Evolutionary conservation across 1,140 invertebrate species (phyloP).

Genomic region (Delia radicum): DNA sequence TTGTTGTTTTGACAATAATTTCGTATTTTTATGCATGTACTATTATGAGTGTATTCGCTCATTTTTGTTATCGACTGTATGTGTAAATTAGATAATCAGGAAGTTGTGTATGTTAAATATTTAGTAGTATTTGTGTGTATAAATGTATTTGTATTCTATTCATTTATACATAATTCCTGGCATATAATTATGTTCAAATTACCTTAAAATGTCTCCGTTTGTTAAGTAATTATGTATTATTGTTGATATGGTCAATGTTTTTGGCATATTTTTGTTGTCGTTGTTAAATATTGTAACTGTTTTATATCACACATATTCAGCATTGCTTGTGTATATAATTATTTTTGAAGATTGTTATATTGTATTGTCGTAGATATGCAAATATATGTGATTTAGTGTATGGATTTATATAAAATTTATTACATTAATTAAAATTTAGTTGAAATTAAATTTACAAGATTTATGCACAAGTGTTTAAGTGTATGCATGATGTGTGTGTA

Average conservation of each 20-base stretch:
- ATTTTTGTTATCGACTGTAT: background rate
- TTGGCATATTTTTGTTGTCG: background rate
- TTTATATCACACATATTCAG: no score
- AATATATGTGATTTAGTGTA: background rate
- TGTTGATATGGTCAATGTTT: background rate
- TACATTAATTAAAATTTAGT: conserved; percentile 2
- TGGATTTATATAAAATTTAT: background rate
- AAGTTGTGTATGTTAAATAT: background rate
- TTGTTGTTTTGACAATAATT: no score
- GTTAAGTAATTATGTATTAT: background rate
- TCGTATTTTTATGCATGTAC: no score
- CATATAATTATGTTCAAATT: background rate
- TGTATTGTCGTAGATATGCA: no score
- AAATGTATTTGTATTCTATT: background rate
- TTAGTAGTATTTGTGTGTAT: background rate
- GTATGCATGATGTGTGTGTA: no score
- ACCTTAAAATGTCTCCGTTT: background rate
- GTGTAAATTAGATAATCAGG: background rate
- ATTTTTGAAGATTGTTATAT: no score
- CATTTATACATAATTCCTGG: background rate
- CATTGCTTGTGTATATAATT: no score
- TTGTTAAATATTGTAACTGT: no score
- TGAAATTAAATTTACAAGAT: background rate
- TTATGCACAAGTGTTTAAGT: background rate
- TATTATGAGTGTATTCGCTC: no score